Evolutionary conservation across 2,797 vertebrate genomes (phyloP).

Genomic region (Leptatherina wallacei): DNA sequence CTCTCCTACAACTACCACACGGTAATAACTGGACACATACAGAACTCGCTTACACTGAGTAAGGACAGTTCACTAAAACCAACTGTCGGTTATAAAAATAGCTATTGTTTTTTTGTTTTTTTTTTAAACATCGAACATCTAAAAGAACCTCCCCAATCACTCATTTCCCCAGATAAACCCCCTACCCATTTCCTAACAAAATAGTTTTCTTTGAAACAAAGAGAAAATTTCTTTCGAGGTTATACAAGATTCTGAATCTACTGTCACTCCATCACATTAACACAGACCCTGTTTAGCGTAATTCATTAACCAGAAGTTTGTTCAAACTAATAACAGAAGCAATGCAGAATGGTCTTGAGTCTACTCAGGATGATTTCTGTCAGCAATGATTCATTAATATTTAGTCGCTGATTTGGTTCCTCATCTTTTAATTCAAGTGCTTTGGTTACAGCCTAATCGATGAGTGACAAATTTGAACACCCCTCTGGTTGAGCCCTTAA

Average conservation of each 20-base stretch:
- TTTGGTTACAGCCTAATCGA: constrained; percentile 48
- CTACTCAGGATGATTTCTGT: not conserved
- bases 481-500: constrained; percentile 73
- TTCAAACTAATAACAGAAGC: constrained; percentile 46
- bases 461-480: constrained; percentile 51
- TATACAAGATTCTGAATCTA: constrained; percentile 64
- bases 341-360: constrained; percentile 4
- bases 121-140: constrained; percentile 74
- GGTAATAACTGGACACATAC: constrained; percentile 70
- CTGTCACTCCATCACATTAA: constrained; percentile 41
- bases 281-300: constrained; percentile 63
- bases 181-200: constrained; percentile 73
- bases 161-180: constrained; percentile 42
- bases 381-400: constrained; percentile 5
- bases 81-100: constrained; percentile 81
- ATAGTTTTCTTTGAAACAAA: constrained; percentile 75
- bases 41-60: constrained; percentile 66
- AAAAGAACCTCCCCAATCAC: constrained; percentile 60
- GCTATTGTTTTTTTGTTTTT: constrained; percentile 47
- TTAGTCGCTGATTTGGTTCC: constrained; percentile 1
- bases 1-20: constrained; percentile 78
- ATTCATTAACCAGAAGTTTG: constrained; percentile 71
- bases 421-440: constrained; percentile 32
- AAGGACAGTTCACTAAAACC: constrained; percentile 68
- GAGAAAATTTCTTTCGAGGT: constrained; percentile 66